phyloP scores from a whole-genome alignment of 1,140 invertebrate species.

The Batillaria attramentaria region DNA sequence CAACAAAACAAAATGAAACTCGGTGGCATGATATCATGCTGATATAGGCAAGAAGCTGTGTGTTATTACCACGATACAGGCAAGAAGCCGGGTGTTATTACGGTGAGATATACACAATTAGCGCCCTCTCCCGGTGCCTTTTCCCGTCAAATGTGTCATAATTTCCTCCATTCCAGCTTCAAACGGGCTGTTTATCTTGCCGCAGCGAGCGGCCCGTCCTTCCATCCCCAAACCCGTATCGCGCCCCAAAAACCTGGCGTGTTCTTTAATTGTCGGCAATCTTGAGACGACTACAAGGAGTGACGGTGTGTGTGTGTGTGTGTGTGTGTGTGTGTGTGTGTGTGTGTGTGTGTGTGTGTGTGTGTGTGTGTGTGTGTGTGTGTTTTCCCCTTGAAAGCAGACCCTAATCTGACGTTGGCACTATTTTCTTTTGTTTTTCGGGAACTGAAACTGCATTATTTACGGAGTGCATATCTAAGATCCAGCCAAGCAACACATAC shows the following conservation, averaged over 20 bases:
- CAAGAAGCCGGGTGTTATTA: slow-evolving; percentile 1
- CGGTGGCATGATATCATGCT: not conserved
- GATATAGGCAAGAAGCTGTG: not conserved
- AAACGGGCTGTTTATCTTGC: not conserved
- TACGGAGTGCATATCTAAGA: too few species aligned
- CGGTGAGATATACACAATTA: slow-evolving; percentile 1
- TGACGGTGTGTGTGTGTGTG: too few species aligned
- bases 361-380: too few species aligned
- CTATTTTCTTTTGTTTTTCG: too few species aligned
- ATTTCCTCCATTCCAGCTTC: slow-evolving; percentile 10
- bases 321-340: too few species aligned
- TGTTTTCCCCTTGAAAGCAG: too few species aligned
- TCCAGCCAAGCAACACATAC: too few species aligned
- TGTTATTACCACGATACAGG: not conserved
- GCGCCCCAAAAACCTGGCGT: not conserved
- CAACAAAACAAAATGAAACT: not conserved
- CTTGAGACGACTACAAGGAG: not conserved
- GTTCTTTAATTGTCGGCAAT: not conserved
- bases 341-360: too few species aligned
- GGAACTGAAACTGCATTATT: too few species aligned
- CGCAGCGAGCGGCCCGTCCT: not conserved
- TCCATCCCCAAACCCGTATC: not conserved
- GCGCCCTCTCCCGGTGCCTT: slow-evolving; percentile 1
- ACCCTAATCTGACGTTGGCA: too few species aligned
- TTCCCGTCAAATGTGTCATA: not conserved